Evolutionary conservation across 1,140 invertebrate genomes (phyloP), one percentile per base, ranked within the genome.

Genomic region (Luehdorfia chinensis): DNA sequence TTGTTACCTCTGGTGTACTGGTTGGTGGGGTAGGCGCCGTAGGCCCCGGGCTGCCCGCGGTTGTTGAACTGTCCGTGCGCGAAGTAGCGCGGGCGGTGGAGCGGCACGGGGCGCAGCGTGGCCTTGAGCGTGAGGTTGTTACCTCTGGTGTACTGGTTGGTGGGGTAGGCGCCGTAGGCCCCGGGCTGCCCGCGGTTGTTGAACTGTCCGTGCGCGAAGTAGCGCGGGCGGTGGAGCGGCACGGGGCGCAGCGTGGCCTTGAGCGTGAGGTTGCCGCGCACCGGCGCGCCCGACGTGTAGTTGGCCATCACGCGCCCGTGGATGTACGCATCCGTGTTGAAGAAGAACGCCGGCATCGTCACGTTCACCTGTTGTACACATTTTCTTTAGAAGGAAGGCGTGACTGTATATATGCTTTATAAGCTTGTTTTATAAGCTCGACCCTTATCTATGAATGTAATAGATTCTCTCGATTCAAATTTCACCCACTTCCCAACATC

Each of bases 311-410:
- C 90, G 0, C 92, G 90, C 0, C 97, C 97, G 63, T 92, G 88
- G 53, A 98, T 92, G 62, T 90, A 96, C 2, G 88, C 90, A 61
- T 96, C 94, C 8, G 92, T 94, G 51, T 95, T 94, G 68, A 97
- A 93, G 75, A 98, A 94, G 71, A 97, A 98, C 0, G 96, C 94
- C 0, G 96, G 95, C 92, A 97, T 96, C 0, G 96, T 98, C 0
- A 99, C 96, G 83, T 98, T 98, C 0, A 98, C 96, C 86, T 88
- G 53, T 6, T 2, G 19, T n/a, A n/a, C n/a, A n/a, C n/a, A n/a
- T n/a, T n/a, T n/a, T n/a, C n/a, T n/a, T n/a, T n/a, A n/a, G n/a
- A n/a, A n/a, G n/a, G n/a, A n/a, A n/a, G n/a, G n/a, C n/a, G n/a
- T n/a, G n/a, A n/a, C n/a, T n/a, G n/a, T n/a, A n/a, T n/a, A n/a